Base-by-base conservation (phyloP, 2,797 vertebrate species). In the Catamblyrhynchus diadema region DNA sequence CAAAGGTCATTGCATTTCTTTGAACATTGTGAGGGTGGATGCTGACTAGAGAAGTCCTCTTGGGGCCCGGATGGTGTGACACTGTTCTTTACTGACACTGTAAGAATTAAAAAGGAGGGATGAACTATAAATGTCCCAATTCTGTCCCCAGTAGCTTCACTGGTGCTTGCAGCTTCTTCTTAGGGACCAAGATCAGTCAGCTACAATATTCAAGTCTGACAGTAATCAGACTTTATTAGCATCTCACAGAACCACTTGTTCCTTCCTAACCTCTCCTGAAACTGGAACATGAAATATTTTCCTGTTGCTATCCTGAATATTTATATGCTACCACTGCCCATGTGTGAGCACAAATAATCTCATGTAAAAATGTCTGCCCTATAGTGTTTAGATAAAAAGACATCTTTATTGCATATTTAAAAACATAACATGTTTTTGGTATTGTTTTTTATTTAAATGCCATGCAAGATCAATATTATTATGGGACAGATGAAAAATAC, bases 201-300 rank as follows among this genome's bases (percentile, higher is more conserved):
- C 70, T 80, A 86, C 66, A 53, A 30, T 47, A 59, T 70, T 56
- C 28, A 66, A 70, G 60, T 66, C 37, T 88, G 78, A 45, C 66
- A 73, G 47, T 91, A 94, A 94, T 82, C 81, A 72, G 54, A 77
- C 39, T 86, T 79, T 28, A 88, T 95, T 77, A 85, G 17, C 64
- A 70, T 85, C 51, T 96, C 48, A 62, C 23, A 75, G 84, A 88
- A 62, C 21, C 37, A 56, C 66, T 88, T 91, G 72, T 65, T 93
- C 69, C 41, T 88, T 92, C 35, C 64, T 75, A 81, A 83, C 0
- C 0, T 75, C 39, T 92, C 59, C 75, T 84, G 89, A 84, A 93
- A 92, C 27, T 56, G 73, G 53, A 91, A 87, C 42, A 27, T 85
- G 71, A 86, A 83, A 69, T 91, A 78, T 75, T 92, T 92, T 78